These are phyloP conservation scores for Ellobius talpinus DNA, from an alignment of 2,113 vertebrate genomes.

Conservation along the genomic window DNA sequence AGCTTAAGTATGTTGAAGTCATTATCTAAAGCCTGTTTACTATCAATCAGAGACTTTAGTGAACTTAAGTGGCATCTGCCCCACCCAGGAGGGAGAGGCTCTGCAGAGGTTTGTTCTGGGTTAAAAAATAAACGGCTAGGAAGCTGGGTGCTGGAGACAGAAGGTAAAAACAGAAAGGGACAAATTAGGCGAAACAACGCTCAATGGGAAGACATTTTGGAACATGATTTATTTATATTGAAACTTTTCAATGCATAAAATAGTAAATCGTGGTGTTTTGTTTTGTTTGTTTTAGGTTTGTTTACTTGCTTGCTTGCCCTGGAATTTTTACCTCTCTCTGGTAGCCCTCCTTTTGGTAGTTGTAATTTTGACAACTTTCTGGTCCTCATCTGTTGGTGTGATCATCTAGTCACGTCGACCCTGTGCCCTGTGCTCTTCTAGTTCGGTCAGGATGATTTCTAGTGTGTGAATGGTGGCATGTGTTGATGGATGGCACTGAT, in stretches of 20 bases:
- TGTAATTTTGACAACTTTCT: background rate
- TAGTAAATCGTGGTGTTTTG: background rate
- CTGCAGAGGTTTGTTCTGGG: background rate
- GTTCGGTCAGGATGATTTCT: background rate
- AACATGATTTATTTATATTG: background rate
- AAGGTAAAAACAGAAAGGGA: background rate
- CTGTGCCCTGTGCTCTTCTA: background rate
- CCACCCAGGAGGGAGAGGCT: background rate
- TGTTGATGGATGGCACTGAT: background rate
- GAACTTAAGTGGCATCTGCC: slow-evolving; percentile 33
- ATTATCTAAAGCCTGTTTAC: slow-evolving; percentile 67
- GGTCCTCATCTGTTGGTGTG: background rate
- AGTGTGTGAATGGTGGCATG: background rate
- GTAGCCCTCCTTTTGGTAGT: background rate
- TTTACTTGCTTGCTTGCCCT: background rate
- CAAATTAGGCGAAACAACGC: background rate
- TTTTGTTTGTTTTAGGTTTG: background rate
- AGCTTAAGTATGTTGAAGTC: background rate
- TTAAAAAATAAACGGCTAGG: background rate
- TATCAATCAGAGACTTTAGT: background rate
- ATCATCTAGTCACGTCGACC: background rate
- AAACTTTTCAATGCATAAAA: background rate
- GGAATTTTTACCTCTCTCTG: background rate
- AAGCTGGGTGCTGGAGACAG: background rate
- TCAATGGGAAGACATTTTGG: background rate